phyloP scores from a whole-genome alignment of 2,888 invertebrate species.

The Pilophorus perplexus region DNA sequence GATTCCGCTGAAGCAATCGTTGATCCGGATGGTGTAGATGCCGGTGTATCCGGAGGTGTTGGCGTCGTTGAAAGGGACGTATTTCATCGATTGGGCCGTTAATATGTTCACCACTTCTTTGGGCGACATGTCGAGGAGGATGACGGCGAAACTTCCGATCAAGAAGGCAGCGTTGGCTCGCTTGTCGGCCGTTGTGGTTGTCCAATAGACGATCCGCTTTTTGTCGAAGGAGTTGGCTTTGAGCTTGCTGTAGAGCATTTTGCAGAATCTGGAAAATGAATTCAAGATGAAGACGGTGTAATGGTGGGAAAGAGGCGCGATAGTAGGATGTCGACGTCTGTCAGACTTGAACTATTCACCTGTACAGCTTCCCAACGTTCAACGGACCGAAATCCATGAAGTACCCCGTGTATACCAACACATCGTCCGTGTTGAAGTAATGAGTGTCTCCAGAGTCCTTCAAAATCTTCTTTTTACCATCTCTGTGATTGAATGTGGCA shows the following conservation, averaged over 20 bases:
- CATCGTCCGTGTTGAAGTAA: conserved; percentile 85
- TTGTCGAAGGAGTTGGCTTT: neutral
- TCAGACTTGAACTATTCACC: too few relatives aligned
- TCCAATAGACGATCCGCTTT: conserved; percentile 75
- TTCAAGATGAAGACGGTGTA: too few relatives aligned
- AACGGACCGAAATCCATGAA: conserved; percentile 97
- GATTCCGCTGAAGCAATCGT: conserved; percentile 81
- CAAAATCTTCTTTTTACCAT: conserved; percentile 70
- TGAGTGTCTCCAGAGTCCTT: conserved; percentile 76
- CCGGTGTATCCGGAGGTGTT: conserved; percentile 6
- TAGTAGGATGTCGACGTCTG: too few relatives aligned
- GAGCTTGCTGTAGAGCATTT: conserved; percentile 27
- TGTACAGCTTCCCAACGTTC: conserved; percentile 89
- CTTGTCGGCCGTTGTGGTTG: conserved; percentile 77
- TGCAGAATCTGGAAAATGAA: conserved; percentile 37
- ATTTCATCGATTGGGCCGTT: conserved; percentile 67
- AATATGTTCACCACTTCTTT: conserved; percentile 76
- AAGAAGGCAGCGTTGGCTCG: conserved; percentile 93
- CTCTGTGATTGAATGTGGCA: conserved; percentile 77
- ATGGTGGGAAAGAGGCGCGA: too few relatives aligned
- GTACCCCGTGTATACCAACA: conserved; percentile 88
- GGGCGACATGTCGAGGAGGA: conserved; percentile 64
- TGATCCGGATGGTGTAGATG: conserved; percentile 64
- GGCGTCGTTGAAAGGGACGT: conserved; percentile 55
- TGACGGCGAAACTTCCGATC: conserved; percentile 87